Evolutionary conservation across 2,113 vertebrate genomes (phyloP), one percentile per base, ranked within the genome.

Genomic region (Kobus ellipsiprymnus): DNA sequence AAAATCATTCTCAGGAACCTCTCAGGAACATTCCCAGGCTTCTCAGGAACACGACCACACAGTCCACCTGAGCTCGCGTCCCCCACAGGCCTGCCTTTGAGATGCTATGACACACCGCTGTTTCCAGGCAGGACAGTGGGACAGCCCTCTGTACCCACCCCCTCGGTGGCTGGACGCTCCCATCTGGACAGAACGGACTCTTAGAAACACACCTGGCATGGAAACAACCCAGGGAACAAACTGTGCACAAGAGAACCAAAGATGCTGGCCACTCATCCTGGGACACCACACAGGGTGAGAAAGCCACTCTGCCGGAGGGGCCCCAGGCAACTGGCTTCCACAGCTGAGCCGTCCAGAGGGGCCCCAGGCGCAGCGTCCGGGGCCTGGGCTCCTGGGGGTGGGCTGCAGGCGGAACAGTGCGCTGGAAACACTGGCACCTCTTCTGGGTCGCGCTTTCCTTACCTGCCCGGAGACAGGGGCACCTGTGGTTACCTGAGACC

Each of bases 101-200:
- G 7, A 23, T 0, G 2, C 6, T 27, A 77, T 0, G 12, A 27
- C 3, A 21, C 5, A 23, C 0, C 0, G 5, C 3, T 0, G 1
- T 7, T 9, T 46, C 83, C 10, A 14, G 8, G 29, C 1, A 46
- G 77, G 91, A 12, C 3, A 3, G 3, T 19, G 11, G 78, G 13
- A 12, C 71, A 52, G 19, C 12, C 8, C 9, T 36, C n/a, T 19
- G 30, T 25, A 8, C 11, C 62, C 27, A 46, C 25, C 12, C 62
- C 52, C 1, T 3, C 4, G 7, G 85, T 1, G 3, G 11, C 4
- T 4, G 15, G 88, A 77, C 1, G 2, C 44, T 3, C n/a, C n/a
- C 46, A 13, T 3, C 33, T 1, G 17, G 27, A 57, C 14, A 15
- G 27, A 78, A 40, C 3, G 0, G 0, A n/a, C 25, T 3, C 81